Percentiles rank a stretch among this genome's conserved stretches.
phyloP scores from a whole-genome alignment of 2,888 invertebrate species.

The Temnothorax ravouxi region DNA sequence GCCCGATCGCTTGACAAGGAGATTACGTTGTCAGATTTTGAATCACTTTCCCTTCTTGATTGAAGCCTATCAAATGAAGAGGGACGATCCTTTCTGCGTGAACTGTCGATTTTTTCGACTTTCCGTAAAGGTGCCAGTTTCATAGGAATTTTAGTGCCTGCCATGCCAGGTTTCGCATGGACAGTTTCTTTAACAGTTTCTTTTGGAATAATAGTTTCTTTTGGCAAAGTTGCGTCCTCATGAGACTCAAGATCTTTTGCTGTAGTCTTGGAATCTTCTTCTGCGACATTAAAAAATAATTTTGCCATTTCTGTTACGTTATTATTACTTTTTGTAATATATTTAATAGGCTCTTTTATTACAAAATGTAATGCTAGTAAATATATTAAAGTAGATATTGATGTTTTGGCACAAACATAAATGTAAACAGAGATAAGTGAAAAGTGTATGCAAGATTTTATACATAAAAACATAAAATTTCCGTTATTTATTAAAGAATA shows the following conservation, averaged over 20 bases:
- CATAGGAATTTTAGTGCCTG: constrained; percentile 81
- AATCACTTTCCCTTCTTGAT: constrained; percentile 67
- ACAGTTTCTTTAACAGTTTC: constrained; percentile 37
- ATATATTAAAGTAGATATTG: not conserved
- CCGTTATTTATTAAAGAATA: not conserved
- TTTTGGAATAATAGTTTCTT: constrained; percentile 67
- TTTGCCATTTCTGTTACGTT: not conserved
- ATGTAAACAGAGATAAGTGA: not conserved
- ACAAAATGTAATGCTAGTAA: not conserved
- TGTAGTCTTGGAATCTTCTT: constrained; percentile 86
- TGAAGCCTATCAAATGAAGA: constrained; percentile 61
- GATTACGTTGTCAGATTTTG: constrained; percentile 64
- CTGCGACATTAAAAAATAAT: constrained; percentile 72
- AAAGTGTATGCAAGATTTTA: not conserved
- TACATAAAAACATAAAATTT: not conserved
- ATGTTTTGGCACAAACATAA: not conserved
- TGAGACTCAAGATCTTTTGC: constrained; percentile 84
- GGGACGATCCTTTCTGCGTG: constrained; percentile 67
- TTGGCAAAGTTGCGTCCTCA: constrained; percentile 80
- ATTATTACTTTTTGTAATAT: not conserved
- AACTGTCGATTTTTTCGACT: constrained; percentile 63
- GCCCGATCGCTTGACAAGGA: constrained; percentile 80
- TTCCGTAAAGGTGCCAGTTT: constrained; percentile 82
- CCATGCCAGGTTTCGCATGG: constrained; percentile 61
- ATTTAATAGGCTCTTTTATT: not conserved